These are phyloP conservation scores for Panthera uncia DNA, from an alignment of 2,113 vertebrate genomes.

Conservation along the genomic window DNA sequence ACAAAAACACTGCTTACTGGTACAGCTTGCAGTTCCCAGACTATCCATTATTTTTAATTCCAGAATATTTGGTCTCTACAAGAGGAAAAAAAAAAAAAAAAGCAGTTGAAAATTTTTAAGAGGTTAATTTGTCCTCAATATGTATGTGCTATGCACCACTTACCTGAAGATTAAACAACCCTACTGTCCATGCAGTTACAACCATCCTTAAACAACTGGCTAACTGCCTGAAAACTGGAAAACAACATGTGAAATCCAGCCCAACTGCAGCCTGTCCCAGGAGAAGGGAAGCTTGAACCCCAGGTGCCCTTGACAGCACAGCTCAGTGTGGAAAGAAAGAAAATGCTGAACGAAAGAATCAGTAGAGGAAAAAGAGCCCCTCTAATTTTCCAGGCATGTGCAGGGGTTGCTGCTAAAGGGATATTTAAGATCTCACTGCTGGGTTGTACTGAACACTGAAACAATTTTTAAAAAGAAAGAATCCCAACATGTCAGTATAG, in stretches of 20 bases:
- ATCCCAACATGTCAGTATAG: not conserved
- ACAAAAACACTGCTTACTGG: not conserved
- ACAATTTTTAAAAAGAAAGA: not conserved
- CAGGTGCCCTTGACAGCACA: conserved; percentile 71
- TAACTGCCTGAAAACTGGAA: conserved; percentile 29
- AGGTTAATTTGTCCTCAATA: not conserved
- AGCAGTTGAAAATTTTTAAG: not conserved
- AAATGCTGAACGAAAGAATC: conserved; percentile 68
- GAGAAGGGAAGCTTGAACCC: conserved; percentile 78
- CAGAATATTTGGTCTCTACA: not conserved
- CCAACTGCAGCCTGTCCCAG: conserved; percentile 32
- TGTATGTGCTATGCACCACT: not conserved
- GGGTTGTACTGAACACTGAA: not conserved
- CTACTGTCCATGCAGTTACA: not conserved
- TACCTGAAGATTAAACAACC: not conserved
- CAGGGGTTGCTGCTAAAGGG: not conserved
- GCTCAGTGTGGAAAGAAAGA: conserved; percentile 58
- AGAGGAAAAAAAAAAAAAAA: not conserved
- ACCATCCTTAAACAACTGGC: conserved; percentile 31
- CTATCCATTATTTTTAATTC: not conserved
- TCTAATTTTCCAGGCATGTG: conserved; percentile 49
- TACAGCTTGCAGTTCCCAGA: conserved; percentile 2
- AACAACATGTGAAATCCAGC: conserved; percentile 41
- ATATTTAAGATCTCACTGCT: not conserved
- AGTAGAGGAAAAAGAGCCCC: conserved; percentile 47